Conservation (phyloP, 2,797 vertebrate species). For the Chaenodraco wilsoni region DNA sequence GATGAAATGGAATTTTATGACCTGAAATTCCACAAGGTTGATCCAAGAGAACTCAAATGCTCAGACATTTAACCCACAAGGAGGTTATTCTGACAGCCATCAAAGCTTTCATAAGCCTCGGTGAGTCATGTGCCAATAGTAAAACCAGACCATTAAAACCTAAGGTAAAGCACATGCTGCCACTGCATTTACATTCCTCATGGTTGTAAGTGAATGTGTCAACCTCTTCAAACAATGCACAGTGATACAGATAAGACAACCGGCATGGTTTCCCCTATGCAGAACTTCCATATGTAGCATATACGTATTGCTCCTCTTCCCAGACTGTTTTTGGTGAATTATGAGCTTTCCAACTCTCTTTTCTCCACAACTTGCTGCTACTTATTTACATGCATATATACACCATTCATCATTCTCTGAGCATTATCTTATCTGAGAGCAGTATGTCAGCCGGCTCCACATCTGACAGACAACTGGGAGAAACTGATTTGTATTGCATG, state of each 20-base stretch:
- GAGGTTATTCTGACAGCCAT: slow-evolving; percentile 41
- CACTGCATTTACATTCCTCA: slow-evolving; percentile 24
- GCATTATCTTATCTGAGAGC: slow-evolving; percentile 42
- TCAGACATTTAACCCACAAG: slow-evolving; percentile 23
- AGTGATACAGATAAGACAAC: slow-evolving; percentile 9
- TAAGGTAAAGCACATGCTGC: slow-evolving; percentile 12
- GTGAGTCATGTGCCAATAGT: slow-evolving; percentile 26
- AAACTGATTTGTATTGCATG: slow-evolving; percentile 18
- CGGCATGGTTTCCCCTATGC: slow-evolving; percentile 13
- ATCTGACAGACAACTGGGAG: slow-evolving; percentile 10
- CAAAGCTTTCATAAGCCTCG: slow-evolving; percentile 35
- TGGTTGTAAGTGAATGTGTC: slow-evolving; percentile 12
- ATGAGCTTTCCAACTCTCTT: slow-evolving; percentile 1
- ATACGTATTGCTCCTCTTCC: background rate
- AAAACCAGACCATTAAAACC: slow-evolving; percentile 14
- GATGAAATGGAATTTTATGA: background rate
- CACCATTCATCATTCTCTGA: slow-evolving; percentile 8
- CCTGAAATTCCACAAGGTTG: slow-evolving; percentile 32
- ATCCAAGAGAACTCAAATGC: slow-evolving; percentile 26
- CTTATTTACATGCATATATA: background rate
- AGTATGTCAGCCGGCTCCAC: background rate
- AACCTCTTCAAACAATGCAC: slow-evolving; percentile 23
- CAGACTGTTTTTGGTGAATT: slow-evolving; percentile 13
- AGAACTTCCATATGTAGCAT: background rate
- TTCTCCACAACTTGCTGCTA: slow-evolving; percentile 2